phyloP scores from a whole-genome alignment of 2,888 invertebrate species.

The Ochropacha duplaris region DNA sequence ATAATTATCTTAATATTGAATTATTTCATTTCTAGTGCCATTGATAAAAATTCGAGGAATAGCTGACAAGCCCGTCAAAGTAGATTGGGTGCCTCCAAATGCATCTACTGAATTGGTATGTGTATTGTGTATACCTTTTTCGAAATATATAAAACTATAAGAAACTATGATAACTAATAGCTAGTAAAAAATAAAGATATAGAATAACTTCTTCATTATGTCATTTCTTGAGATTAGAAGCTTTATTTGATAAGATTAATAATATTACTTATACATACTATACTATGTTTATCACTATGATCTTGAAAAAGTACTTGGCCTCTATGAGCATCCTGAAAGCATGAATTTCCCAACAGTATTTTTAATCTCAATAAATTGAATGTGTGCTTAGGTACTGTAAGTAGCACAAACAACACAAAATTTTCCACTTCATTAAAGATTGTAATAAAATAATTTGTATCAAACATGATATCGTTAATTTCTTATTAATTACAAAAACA shows the following conservation, averaged over 20 bases:
- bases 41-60: conserved; percentile 81
- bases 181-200: too few species aligned
- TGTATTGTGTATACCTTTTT: conserved; percentile 41
- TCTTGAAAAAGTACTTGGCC: not conserved
- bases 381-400: too few species aligned
- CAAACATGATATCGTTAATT: not conserved
- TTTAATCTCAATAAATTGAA: too few species aligned
- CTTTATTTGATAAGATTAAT: not conserved
- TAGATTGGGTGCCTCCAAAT: conserved; percentile 91
- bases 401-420: too few species aligned
- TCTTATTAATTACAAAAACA: too few species aligned
- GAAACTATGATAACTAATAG: not conserved
- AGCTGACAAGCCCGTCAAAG: conserved; percentile 84
- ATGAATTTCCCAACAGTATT: too few species aligned
- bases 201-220: not conserved
- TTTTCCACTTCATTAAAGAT: not conserved
- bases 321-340: too few species aligned
- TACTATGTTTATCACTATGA: not conserved
- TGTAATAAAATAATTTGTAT: not conserved
- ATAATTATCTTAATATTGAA: too few species aligned
- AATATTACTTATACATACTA: too few species aligned
- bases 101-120: conserved; percentile 85
- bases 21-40: conserved; percentile 68
- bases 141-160: not conserved
- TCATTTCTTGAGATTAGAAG: not conserved